Evolutionary conservation across 2,797 vertebrate species (phyloP), one percentile per base, ranked within the genome.

Genomic region (Periparus ater): DNA sequence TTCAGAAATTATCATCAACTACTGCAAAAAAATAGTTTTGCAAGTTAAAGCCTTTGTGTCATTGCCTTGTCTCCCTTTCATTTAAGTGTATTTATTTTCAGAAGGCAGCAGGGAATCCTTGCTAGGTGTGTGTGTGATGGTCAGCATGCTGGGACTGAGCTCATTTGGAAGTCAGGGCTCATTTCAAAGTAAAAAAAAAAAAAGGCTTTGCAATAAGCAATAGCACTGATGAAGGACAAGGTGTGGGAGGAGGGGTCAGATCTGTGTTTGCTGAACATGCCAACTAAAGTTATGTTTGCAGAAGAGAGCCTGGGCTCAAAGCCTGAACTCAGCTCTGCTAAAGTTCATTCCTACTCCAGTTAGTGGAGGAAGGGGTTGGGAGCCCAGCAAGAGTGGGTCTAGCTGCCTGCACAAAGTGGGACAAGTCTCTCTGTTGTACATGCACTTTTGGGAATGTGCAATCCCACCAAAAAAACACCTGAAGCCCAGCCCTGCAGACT

Each of bases 141-240:
- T 48, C 66, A 66, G 44, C 9, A 17, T 20, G 40, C 55, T 60
- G 54, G 45, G 48, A 70, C 36, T 32, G 29, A 90, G 47, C 62
- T 90, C 29, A 45, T 85, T 63, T 73, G 67, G 53, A 94, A 94
- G 48, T 60, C 23, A 32, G 13, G 14, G 18, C 9, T 36, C 70
- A 90, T 95, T 90, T 88, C 66, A 88, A 94, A 94, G 89, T 62
- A 90, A 12, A 12, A 40, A 40, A 40, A 40, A 40, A 40, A 40
- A 40, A 40, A 40, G 36, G 40, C 66, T 95, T 88, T 6, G 12
- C 23, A 48, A 90, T 70, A 85, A 67, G 88, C 55, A 86, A 73
- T 5, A 81, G 58, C 67, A 66, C 1, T 79, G 55, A 73, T 42
- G 55, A 93, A 88, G 71, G 77, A 82, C 76, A 88, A 84, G 83